A percentile compares a stretch with the other conserved stretches of the same genome.
Conservation (phyloP, 2,888 invertebrate genomes). For the Pyrrhosoma nymphula region DNA sequence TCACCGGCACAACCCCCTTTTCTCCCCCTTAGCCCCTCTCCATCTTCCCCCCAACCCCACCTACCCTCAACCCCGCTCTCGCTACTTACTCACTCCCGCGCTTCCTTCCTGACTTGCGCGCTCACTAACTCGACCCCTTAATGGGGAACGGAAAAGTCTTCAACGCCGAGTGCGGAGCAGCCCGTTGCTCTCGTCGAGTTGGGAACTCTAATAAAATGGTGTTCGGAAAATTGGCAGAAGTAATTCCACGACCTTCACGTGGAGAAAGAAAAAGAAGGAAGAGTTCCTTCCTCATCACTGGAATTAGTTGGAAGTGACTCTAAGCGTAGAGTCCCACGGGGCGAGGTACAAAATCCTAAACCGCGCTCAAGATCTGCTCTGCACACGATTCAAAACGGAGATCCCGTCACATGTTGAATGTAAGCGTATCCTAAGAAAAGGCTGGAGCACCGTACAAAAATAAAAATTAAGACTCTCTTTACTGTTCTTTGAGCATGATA, state of each 20-base stretch:
- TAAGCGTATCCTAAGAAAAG: too few species aligned
- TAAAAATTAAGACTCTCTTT: too few species aligned
- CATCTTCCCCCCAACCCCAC: neutral
- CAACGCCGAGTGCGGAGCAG: neutral
- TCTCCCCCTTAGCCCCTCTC: neutral
- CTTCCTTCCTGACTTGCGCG: neutral
- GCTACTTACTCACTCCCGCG: neutral
- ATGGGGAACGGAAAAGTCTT: conserved; percentile 2
- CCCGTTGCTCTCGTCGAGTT: neutral
- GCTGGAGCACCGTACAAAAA: too few species aligned
- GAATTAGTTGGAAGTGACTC: neutral
- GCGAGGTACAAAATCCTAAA: too few species aligned
- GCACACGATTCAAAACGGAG: too few species aligned
- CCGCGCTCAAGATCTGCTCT: too few species aligned
- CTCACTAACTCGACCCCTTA: neutral
- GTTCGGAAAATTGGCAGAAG: neutral
- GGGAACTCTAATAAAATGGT: conserved; percentile 7
- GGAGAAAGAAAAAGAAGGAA: neutral
- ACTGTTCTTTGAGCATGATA: too few species aligned
- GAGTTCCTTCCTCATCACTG: neutral
- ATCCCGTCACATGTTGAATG: too few species aligned
- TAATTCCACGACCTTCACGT: neutral
- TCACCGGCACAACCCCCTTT: neutral
- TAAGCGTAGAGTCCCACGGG: too few species aligned
- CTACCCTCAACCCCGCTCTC: too few species aligned